Conservation (phyloP, 2,888 invertebrate species). For the Andrena bucephala region DNA sequence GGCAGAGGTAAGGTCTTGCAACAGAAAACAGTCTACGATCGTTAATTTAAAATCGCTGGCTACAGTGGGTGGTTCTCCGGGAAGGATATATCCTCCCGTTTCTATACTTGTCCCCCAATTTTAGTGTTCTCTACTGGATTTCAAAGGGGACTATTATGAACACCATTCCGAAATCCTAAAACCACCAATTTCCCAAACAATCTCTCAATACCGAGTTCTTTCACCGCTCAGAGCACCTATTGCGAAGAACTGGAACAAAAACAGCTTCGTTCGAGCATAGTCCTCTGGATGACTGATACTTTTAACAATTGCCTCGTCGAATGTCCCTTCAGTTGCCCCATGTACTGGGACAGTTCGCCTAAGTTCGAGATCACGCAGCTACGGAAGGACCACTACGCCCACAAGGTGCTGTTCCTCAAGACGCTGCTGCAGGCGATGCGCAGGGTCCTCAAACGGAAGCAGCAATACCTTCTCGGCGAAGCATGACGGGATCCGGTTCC, state of each 20-base stretch:
- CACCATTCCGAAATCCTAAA: background rate
- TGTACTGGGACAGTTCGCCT: conserved; percentile 54
- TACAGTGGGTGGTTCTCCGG: background rate
- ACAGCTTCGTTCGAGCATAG: background rate
- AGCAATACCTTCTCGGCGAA: conserved; percentile 11
- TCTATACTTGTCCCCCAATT: background rate
- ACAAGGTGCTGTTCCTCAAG: conserved; percentile 42
- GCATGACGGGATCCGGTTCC: conserved; percentile 7
- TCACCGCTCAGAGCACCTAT: background rate
- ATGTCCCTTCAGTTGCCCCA: conserved; percentile 55
- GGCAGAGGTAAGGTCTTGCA: conserved; percentile 86
- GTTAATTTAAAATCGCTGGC: background rate
- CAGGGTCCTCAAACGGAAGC: conserved; percentile 19
- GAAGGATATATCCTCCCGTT: background rate
- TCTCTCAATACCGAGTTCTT: background rate
- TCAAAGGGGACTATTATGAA: background rate
- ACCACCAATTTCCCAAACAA: background rate
- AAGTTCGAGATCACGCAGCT: conserved; percentile 30
- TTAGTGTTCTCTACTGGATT: background rate
- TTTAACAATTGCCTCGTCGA: conserved; percentile 18
- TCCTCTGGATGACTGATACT: background rate
- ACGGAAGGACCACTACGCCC: conserved; percentile 7
- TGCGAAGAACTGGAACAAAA: background rate
- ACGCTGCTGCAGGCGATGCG: conserved; percentile 23
- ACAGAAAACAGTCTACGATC: background rate